Base-by-base conservation (phyloP, 1,140 invertebrate genomes). In the Zaprionus nigranus region DNA sequence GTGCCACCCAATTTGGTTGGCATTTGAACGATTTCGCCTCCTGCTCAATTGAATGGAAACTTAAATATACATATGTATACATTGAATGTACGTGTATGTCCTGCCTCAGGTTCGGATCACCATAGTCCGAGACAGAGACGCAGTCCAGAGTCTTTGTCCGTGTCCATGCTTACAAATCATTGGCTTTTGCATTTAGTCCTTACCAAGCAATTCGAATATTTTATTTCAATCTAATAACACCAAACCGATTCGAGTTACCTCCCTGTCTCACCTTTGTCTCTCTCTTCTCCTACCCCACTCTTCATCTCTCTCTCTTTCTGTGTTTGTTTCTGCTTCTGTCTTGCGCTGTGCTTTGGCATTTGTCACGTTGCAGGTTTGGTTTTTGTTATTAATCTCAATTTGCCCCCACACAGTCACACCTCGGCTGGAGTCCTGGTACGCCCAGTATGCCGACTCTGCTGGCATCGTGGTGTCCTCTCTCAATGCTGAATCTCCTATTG, bases 321-420 rank as follows among this genome's bases (percentile, higher is more conserved):
- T 62, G 49, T 54, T 13, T 53, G n/a, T 57, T 24, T 59, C 22
- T 34, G 11, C 12, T n/a, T 22, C 22, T 12, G 24, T 59, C 26
- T 43, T 26, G 20, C n/a, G 20, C 46, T 56, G 28, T 30, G 28
- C 24, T 67, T 13, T 49, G 75, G 82, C 75, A 85, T 85, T 85
- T 85, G 82, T 85, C 82, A 85, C 79, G 79, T 85, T 82, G 78
- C 80, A 77, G 77, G 82, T 80, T 82, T 70, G 58, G 54, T 75
- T 82, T 87, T 75, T 74, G 82, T 87, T 81, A 86, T 86, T 86
- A 87, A 86, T 86, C 82, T 86, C 76, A 86, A 86, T 86, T 86
- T 85, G 79, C 68, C 67, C 63, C 81, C 81, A 68, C 68, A 72
- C 69, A 81, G 61, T 78, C 74, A 40, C 73, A 65, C 73, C 51